Evolutionary conservation across 2,113 vertebrate genomes (phyloP), one percentile per base, ranked within the genome.

Genomic region (Enhydra lutris): DNA sequence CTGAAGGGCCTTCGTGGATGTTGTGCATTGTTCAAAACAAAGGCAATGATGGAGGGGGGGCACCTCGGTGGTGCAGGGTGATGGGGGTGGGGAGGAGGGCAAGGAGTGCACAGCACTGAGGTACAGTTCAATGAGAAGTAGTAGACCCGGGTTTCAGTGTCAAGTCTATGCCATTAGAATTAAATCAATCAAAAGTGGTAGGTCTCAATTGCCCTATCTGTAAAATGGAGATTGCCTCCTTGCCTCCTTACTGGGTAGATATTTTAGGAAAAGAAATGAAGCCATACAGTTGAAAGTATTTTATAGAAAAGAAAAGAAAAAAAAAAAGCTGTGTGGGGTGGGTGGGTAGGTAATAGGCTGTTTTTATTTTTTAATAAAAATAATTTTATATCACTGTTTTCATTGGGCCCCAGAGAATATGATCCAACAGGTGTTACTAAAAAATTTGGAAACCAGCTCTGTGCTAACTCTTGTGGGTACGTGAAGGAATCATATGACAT

Each of bases 21-120:
- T 71, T 93, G 82, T 90, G 31, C n/a, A 55, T 92, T 76, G 18
- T 74, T 61, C 82, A 93, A 82, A 96, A 96, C 52, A 95, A 93
- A 96, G 95, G 57, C 34, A 47, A 7, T 39, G 69, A 17, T 82
- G 59, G 36, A 45, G 29, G 13, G 89, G 83, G 81, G 85, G 23
- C 52, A 50, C 50, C 57, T 80, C 6, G 6, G 23, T 47, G 52
- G 61, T n/a, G 26, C 83, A 39, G 6, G 63, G 65, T 29, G 12
- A 7, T 61, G 31, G 76, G 59, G 20, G 69, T 55, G 63, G 26
- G 29, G 79, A 65, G 14, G 59, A 36, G 34, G 59, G 34, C 12
- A 81, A 84, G 52, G n/a, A 31, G 18, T 42, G 18, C 63, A 67
- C 0, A 17, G 24, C 2, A 1, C 0, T 52, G 47, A 21, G 10